Base-by-base conservation (phyloP, 1,140 invertebrate species). In the Marisa cornuarietis region DNA sequence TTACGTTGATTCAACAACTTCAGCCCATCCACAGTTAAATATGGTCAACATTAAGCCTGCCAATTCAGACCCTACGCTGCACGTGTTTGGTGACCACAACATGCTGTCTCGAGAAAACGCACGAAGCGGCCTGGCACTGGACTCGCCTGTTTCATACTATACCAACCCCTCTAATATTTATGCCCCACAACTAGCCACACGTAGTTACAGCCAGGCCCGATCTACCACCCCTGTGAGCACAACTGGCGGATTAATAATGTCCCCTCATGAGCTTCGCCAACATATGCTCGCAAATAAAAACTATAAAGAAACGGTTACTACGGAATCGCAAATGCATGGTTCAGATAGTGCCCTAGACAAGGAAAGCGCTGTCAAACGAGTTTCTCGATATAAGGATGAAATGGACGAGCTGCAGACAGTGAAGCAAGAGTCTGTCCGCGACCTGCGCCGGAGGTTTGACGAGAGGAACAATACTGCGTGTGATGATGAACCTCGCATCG, bases 301-400 rank as follows among this genome's bases (percentile, higher is more conserved):
- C 77, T 62, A 78, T 61, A 22, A 82, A 81, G 62, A 78, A 85
- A 51, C 74, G 83, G 31, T 88, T 84, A 10, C 81, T 82, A 62
- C 85, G 85, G 78, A 84, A 87, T 65, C 85, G 85, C 20, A 78
- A 87, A 3, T 82, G 83, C n/a, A 85, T 87, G 79, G 78, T 88
- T 51, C 82, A 82, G 62, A 83, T 84, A n/a, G 76, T 87, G 13
- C 54, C 54, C 16, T 58, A 18, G 54, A 18, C 1, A 58, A 58
- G 54, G 16, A 11, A 14, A 58, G 54, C 54, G 54, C 76, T 58
- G 74, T 61, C 16, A 83, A 80, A 54, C 79, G 87, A 49, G 74
- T 83, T 22, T 88, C 86, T 6, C 79, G 83, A 52, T 86, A 85
- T 78, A 84, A 87, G 65, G 85, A 87, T n/a, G 87, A 88, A 76